Evolutionary conservation across 1,140 invertebrate species (phyloP).

Genomic region (Drosophila quadrilineata): DNA sequence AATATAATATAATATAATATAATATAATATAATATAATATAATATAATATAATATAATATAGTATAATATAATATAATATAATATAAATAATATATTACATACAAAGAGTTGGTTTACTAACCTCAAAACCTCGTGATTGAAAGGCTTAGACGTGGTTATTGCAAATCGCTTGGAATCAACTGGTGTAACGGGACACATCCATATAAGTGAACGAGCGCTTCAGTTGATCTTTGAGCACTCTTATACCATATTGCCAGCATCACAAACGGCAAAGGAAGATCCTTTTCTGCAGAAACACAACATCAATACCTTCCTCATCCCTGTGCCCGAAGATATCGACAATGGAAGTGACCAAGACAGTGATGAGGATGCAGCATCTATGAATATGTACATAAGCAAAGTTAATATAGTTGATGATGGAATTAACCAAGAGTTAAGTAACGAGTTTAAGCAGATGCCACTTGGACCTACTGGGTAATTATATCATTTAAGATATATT

Average conservation of each 20-base stretch:
- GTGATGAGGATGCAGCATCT: background rate
- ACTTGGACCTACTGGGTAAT: constrained; percentile 58
- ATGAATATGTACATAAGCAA: background rate
- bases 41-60: too few species aligned
- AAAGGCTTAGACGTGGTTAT: constrained; percentile 91
- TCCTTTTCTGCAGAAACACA: constrained; percentile 85
- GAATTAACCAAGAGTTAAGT: constrained; percentile 3
- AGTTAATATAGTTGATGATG: too few species aligned
- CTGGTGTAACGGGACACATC: constrained; percentile 92
- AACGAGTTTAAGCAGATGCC: constrained; percentile 72
- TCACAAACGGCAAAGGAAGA: constrained; percentile 85
- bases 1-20: too few species aligned
- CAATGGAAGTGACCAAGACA: background rate
- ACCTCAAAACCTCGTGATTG: too few species aligned
- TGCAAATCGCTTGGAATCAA: constrained; percentile 96
- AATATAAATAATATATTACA: too few species aligned
- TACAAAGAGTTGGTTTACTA: too few species aligned
- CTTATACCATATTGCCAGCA: constrained; percentile 82
- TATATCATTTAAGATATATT: background rate
- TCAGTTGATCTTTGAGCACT: constrained; percentile 83
- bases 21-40: too few species aligned
- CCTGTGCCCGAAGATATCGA: constrained; percentile 50
- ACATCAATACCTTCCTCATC: constrained; percentile 88
- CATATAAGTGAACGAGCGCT: constrained; percentile 91
- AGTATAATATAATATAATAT: too few species aligned